These are phyloP conservation scores for Subacronicta megacephala DNA, from an alignment of 2,888 invertebrate genomes.

Conservation along the genomic window DNA sequence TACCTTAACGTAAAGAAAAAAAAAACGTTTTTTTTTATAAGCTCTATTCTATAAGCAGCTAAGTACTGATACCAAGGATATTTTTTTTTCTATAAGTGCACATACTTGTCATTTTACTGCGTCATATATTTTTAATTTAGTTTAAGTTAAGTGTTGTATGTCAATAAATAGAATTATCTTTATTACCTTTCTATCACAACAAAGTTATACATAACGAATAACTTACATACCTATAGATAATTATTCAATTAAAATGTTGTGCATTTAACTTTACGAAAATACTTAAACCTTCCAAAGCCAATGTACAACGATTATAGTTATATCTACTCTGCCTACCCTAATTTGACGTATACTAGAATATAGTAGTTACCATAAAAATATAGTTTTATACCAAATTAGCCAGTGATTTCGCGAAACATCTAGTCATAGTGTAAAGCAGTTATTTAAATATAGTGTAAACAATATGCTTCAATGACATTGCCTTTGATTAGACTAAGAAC, in stretches of 20 bases:
- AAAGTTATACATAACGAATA: too few relatives aligned
- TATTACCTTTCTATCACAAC: too few relatives aligned
- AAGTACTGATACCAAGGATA: too few relatives aligned
- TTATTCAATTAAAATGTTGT: not conserved
- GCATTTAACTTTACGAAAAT: constrained; percentile 5
- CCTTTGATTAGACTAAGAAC: constrained; percentile 64
- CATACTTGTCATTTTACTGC: too few relatives aligned
- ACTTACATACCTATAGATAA: too few relatives aligned
- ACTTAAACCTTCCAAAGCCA: constrained; percentile 26
- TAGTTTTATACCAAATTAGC: constrained; percentile 56
- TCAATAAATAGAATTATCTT: too few relatives aligned
- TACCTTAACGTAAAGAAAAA: too few relatives aligned
- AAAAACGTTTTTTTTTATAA: too few relatives aligned
- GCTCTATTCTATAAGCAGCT: too few relatives aligned
- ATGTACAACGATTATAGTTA: constrained; percentile 41
- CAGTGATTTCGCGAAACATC: constrained; percentile 29
- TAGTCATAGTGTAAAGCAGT: constrained; percentile 43
- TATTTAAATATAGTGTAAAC: constrained; percentile 39
- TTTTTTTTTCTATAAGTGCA: too few relatives aligned
- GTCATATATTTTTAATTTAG: too few relatives aligned
- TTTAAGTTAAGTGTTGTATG: too few relatives aligned
- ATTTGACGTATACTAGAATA: constrained; percentile 16
- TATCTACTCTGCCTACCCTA: constrained; percentile 18
- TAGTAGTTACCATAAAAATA: constrained; percentile 37
- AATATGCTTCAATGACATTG: constrained; percentile 69